These are phyloP conservation scores for Drepana arcuata DNA, from an alignment of 1,140 invertebrate genomes.

Conservation along the genomic window DNA sequence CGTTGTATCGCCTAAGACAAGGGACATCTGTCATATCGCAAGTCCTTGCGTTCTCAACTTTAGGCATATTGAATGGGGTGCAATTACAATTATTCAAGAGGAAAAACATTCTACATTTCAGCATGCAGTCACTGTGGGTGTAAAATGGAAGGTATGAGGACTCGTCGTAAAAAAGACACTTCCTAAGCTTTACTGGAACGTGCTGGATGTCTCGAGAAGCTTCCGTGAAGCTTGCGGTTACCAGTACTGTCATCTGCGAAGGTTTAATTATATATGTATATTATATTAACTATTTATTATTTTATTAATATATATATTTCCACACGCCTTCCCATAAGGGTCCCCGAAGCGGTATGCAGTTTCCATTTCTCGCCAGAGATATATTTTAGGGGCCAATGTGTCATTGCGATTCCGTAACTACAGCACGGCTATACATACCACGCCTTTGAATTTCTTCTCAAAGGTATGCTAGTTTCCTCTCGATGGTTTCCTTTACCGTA, in stretches of 20 bases:
- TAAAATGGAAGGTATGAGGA: conserved; percentile 52
- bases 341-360: too few relatives aligned
- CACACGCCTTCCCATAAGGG: too few relatives aligned
- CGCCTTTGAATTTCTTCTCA: too few relatives aligned
- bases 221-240: conserved; percentile 49
- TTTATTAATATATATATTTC: too few relatives aligned
- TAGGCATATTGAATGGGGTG: conserved; percentile 70
- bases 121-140: conserved; percentile 68
- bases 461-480: too few relatives aligned
- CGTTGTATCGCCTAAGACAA: conserved; percentile 46
- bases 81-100: conserved; percentile 69
- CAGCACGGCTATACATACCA: too few relatives aligned
- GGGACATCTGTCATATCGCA: conserved; percentile 56
- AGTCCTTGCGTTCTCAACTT: conserved; percentile 48
- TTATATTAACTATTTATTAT: too few relatives aligned
- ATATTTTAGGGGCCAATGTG: too few relatives aligned
- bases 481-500: too few relatives aligned
- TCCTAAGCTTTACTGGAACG: conserved; percentile 35
- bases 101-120: conserved; percentile 70
- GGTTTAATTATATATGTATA: too few relatives aligned
- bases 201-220: conserved; percentile 60
- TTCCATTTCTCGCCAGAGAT: too few relatives aligned
- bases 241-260: conserved; percentile 47
- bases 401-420: too few relatives aligned
- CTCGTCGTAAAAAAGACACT: conserved; percentile 66